Evolutionary conservation across 2,888 invertebrate species (phyloP).

Genomic region (Drosophila robusta): DNA sequence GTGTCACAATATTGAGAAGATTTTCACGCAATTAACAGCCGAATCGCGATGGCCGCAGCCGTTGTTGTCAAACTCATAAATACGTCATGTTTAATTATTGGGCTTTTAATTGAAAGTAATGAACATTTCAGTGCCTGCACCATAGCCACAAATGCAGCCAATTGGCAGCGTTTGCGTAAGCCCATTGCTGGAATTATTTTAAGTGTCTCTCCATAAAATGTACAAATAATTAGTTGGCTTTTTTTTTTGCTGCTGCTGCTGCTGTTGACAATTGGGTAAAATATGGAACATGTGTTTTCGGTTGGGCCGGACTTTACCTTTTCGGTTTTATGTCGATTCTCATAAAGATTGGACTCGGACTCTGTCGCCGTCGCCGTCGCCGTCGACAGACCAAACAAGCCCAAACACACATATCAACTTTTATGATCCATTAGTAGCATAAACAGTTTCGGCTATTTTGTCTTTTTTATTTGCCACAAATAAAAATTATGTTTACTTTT

Average conservation of each 20-base stretch:
- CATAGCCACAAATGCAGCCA: conserved; percentile 15
- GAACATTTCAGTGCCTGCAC: conserved; percentile 50
- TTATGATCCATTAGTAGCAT: conserved; percentile 54
- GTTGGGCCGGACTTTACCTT: background rate
- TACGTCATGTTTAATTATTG: conserved; percentile 80
- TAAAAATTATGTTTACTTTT: conserved; percentile 18
- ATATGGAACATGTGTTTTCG: conserved; percentile 2
- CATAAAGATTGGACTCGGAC: conserved; percentile 3
- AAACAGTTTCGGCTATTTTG: conserved; percentile 36
- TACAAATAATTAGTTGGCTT: conserved; percentile 15
- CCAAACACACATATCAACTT: conserved; percentile 36
- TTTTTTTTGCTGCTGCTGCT: too few species aligned
- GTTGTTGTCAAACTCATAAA: conserved; percentile 77
- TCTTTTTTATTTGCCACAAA: conserved; percentile 30
- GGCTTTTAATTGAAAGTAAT: conserved; percentile 75
- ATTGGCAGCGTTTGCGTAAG: conserved; percentile 11
- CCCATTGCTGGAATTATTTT: background rate
- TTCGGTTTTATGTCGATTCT: conserved; percentile 19
- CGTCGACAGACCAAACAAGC: conserved; percentile 6
- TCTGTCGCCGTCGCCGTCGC: too few species aligned
- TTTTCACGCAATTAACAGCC: conserved; percentile 53
- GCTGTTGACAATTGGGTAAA: conserved; percentile 4
- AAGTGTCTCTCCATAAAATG: conserved; percentile 9
- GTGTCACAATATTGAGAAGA: conserved; percentile 25
- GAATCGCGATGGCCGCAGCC: background rate